Percentiles rank a stretch among this genome's conserved stretches.
These are phyloP conservation scores for Prietella phreatophila DNA, from an alignment of 2,113 vertebrate species.

Conservation along the genomic window DNA sequence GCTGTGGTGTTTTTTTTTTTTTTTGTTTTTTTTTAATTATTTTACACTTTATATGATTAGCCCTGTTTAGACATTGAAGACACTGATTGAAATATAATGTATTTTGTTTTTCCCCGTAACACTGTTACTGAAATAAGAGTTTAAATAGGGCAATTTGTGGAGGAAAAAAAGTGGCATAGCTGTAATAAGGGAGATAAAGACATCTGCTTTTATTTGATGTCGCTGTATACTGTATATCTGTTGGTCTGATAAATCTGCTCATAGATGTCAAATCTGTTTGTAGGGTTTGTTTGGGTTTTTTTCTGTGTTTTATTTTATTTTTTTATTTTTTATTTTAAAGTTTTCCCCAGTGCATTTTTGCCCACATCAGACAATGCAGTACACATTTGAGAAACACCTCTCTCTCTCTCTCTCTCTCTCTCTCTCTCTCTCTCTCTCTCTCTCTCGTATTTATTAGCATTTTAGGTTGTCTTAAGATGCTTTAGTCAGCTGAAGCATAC, in stretches of 20 bases:
- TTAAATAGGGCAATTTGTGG: conserved; percentile 7
- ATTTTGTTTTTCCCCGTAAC: conserved; percentile 1
- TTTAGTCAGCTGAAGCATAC: conserved; percentile 2
- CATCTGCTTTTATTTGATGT: conserved; percentile 20
- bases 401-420: too few species aligned
- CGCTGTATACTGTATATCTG: conserved; percentile 6
- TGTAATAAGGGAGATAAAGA: conserved; percentile 6
- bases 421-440: neutral
- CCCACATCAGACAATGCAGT: conserved; percentile 35
- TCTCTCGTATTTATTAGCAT: conserved; percentile 36
- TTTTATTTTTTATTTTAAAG: neutral
- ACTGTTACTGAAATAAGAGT: conserved; percentile 36
- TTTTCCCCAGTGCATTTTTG: neutral
- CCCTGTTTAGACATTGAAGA: conserved; percentile 19
- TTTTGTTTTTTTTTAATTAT: conserved; percentile 22
- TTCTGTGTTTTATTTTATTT: neutral
- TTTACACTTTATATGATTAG: conserved; percentile 39
- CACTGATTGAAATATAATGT: conserved; percentile 4
- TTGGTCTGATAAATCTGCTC: conserved; percentile 8
- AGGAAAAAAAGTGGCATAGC: neutral
- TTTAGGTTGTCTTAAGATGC: conserved; percentile 33
- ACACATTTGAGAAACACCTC: conserved; percentile 29
- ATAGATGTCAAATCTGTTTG: conserved; percentile 13
- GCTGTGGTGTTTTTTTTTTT: conserved; percentile 18
- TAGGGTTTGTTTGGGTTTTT: neutral